Conservation (phyloP, 2,113 vertebrate genomes). For the Callithrix jacchus region DNA sequence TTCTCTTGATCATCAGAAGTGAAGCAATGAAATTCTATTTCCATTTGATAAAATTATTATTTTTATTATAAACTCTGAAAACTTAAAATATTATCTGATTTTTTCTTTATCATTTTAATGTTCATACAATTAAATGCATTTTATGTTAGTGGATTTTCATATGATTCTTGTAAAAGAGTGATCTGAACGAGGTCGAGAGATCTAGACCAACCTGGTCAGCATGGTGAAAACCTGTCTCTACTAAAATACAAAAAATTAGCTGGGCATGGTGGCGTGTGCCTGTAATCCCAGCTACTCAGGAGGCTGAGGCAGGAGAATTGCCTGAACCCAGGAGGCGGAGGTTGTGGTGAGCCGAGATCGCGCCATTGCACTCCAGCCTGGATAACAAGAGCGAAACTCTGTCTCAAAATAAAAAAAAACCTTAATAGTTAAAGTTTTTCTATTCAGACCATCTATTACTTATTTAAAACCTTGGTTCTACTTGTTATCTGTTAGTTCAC, state of each 20-base stretch:
- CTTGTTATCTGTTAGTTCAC: conserved; percentile 2
- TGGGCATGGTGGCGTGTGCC: too few relatives aligned
- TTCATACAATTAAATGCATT: not conserved
- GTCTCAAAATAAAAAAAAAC: not conserved
- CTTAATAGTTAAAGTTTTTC: not conserved
- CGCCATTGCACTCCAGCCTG: too few relatives aligned
- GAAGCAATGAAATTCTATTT: not conserved
- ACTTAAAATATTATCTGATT: not conserved
- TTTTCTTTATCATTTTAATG: conserved; percentile 16
- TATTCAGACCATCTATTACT: not conserved
- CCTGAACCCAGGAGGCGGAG: too few relatives aligned
- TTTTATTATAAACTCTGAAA: not conserved
- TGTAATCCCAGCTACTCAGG: too few relatives aligned
- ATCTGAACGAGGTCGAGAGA: not conserved
- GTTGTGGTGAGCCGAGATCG: too few relatives aligned
- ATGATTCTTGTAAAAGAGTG: not conserved
- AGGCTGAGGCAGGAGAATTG: too few relatives aligned
- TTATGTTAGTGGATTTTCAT: not conserved
- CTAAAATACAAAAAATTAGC: too few relatives aligned
- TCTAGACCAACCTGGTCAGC: too few relatives aligned
- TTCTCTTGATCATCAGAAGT: not conserved
- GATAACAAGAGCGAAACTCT: too few relatives aligned
- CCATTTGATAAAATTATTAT: not conserved
- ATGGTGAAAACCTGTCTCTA: too few relatives aligned
- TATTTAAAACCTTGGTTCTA: not conserved